phyloP scores from a whole-genome alignment of 2,888 invertebrate species.

The Eledona agricola region DNA sequence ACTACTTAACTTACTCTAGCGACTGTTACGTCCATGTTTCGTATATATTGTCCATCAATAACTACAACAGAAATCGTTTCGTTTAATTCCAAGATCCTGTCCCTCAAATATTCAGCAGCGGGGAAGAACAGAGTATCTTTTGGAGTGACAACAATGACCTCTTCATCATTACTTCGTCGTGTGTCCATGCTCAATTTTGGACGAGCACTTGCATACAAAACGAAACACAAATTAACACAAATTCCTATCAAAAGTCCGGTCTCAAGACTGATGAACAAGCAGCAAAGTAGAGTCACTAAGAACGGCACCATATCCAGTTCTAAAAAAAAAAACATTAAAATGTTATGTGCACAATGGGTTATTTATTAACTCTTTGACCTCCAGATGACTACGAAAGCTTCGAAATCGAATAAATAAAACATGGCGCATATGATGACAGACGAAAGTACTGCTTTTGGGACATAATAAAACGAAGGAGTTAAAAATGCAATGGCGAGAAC shows the following conservation, averaged over 20 bases:
- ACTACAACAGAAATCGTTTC: conserved; percentile 51
- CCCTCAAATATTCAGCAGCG: conserved; percentile 78
- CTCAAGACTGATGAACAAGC: conserved; percentile 70
- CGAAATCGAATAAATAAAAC: conserved; percentile 81
- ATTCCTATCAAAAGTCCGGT: conserved; percentile 72
- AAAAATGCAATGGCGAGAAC: conserved; percentile 81
- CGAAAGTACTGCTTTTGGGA: conserved; percentile 85
- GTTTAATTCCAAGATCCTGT: conserved; percentile 60
- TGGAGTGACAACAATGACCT: conserved; percentile 67
- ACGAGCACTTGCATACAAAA: conserved; percentile 66
- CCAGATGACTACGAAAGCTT: conserved; percentile 77
- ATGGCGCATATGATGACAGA: conserved; percentile 91
- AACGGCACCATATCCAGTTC: conserved; percentile 70
- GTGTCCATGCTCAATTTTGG: conserved; percentile 58
- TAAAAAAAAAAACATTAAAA: conserved; percentile 52
- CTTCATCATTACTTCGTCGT: conserved; percentile 59
- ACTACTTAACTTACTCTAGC: conserved; percentile 58
- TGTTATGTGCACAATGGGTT: neutral
- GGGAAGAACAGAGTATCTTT: conserved; percentile 80
- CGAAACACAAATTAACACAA: conserved; percentile 63
- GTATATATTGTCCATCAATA: conserved; percentile 65
- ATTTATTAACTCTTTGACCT: conserved; percentile 78
- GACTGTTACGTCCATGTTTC: conserved; percentile 70
- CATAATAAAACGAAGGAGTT: conserved; percentile 83
- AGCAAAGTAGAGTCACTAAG: conserved; percentile 66